Evolutionary conservation across 2,888 invertebrate genomes (phyloP).

Genomic region (Myopa tessellatipennis): DNA sequence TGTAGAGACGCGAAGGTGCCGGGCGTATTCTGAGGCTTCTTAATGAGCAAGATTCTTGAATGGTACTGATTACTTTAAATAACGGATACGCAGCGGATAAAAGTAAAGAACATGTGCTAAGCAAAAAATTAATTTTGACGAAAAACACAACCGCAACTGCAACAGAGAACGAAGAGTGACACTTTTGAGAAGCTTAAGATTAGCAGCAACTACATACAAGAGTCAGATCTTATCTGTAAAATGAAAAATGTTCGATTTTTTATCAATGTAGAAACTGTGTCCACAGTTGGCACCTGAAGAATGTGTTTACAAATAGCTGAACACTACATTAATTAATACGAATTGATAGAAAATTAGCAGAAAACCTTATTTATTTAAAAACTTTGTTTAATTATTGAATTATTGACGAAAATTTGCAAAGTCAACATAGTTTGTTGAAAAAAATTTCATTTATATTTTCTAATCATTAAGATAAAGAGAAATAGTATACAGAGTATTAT

Average conservation of each 20-base stretch:
- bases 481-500: too few relatives aligned
- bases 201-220: neutral
- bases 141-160: neutral
- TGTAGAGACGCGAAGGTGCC: neutral
- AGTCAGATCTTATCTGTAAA: constrained; percentile 27
- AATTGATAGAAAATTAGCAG: too few relatives aligned
- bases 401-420: too few relatives aligned
- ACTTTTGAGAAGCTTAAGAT: neutral
- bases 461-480: neutral
- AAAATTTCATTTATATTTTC: constrained; percentile 14
- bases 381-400: too few relatives aligned
- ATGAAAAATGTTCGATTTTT: constrained; percentile 22
- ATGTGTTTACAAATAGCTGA: neutral
- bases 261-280: neutral
- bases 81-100: neutral
- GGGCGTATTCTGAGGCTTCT: neutral
- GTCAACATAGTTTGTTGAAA: too few relatives aligned
- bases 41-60: constrained; percentile 28
- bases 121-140: neutral
- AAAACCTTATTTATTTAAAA: too few relatives aligned
- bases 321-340: neutral
- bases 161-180: neutral
- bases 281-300: neutral
- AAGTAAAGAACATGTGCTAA: neutral
- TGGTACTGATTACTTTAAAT: neutral